A percentile compares a stretch with the other conserved stretches of the same genome.
Evolutionary conservation across 2,888 invertebrate species (phyloP).

Genomic region (Oithona nana): DNA sequence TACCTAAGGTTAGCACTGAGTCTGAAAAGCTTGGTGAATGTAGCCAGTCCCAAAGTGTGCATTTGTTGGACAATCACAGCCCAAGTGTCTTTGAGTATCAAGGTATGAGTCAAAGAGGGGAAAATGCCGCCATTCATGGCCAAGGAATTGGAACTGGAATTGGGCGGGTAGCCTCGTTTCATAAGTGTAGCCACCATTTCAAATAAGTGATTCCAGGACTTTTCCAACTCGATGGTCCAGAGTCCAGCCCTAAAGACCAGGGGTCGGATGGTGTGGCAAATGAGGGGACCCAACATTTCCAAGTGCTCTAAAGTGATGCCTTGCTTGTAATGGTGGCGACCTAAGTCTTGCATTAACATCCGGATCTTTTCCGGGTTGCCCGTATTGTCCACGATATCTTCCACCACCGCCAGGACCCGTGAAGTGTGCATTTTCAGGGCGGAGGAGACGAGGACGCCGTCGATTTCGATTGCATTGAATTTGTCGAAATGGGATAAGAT

Average conservation of each 20-base stretch:
- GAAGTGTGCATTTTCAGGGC: slow-evolving; percentile 5
- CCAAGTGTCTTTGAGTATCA: slow-evolving; percentile 8
- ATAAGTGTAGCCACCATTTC: slow-evolving; percentile 8
- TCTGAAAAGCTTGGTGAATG: not conserved
- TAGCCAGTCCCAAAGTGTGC: not conserved
- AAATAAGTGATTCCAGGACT: slow-evolving; percentile 11
- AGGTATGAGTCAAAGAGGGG: slow-evolving; percentile 1
- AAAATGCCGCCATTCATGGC: not conserved
- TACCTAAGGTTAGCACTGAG: not conserved
- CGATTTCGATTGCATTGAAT: not conserved
- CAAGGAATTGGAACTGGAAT: not conserved
- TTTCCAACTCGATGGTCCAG: slow-evolving; percentile 10
- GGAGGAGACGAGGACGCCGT: not conserved
- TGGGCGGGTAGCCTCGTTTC: slow-evolving; percentile 4
- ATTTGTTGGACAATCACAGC: not conserved
- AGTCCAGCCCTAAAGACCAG: slow-evolving; percentile 3
- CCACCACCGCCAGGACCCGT: not conserved
- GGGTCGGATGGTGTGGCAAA: slow-evolving; percentile 12
- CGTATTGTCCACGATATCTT: not conserved
- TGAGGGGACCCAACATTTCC: not conserved
- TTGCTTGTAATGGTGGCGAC: not conserved
- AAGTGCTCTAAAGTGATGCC: slow-evolving; percentile 4
- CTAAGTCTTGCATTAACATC: not conserved
- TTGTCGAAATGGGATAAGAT: not conserved
- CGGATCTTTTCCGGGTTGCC: not conserved